A percentile compares a stretch with the other conserved stretches of the same genome.
These are phyloP conservation scores for Sceloporus tristichus DNA, from an alignment of 2,113 vertebrate genomes.

Conservation along the genomic window DNA sequence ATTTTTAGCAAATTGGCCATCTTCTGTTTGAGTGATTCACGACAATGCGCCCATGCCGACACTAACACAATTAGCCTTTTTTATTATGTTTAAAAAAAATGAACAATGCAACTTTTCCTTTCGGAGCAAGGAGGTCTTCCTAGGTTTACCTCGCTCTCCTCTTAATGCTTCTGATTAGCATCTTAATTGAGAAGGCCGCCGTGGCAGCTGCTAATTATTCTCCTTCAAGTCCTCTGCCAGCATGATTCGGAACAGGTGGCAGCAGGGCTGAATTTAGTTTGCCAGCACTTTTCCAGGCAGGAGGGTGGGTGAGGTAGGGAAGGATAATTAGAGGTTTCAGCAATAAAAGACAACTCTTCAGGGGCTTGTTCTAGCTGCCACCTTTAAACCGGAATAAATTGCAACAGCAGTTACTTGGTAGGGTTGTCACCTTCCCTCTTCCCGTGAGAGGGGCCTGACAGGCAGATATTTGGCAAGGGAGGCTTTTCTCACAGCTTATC, in stretches of 20 bases:
- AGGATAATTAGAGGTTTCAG: rapidly evolving
- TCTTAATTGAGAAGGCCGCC: slow-evolving; percentile 38
- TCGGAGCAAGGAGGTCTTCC: rapidly evolving
- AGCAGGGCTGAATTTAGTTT: background rate
- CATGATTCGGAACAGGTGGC: slow-evolving; percentile 6
- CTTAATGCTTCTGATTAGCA: slow-evolving; percentile 51
- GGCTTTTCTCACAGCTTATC: background rate
- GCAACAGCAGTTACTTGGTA: background rate
- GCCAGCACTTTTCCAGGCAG: background rate
- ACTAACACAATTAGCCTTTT: background rate
- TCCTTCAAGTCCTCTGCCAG: rapidly evolving
- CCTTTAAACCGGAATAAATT: slow-evolving; percentile 8
- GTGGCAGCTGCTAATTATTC: slow-evolving; percentile 50
- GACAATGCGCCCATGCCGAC: background rate
- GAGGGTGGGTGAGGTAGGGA: rapidly evolving
- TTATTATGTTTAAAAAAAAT: background rate
- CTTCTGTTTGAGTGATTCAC: background rate
- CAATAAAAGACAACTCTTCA: slow-evolving; percentile 5
- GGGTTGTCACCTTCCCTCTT: background rate
- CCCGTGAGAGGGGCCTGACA: background rate
- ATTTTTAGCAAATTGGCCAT: too few relatives aligned
- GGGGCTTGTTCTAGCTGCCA: background rate
- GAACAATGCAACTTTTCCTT: background rate
- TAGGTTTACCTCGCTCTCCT: background rate
- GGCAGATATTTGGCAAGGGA: background rate